Base-by-base conservation (phyloP, 1,140 invertebrate species). In the Acyrthosiphon pisum region DNA sequence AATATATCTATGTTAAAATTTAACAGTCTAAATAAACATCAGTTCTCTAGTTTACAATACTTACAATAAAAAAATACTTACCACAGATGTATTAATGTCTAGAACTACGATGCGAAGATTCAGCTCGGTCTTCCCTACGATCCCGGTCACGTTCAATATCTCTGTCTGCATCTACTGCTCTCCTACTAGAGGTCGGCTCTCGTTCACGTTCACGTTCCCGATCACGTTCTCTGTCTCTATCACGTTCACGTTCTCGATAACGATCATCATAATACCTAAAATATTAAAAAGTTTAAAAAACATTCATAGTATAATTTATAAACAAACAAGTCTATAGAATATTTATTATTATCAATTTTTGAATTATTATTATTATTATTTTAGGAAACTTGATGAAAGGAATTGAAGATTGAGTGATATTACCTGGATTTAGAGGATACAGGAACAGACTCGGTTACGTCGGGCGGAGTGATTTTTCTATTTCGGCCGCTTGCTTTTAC, bases 231-330 rank as follows among this genome's bases (percentile, higher is more conserved):
- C 97, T 95, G 93, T 96, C 96, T 44, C 96, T 95, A 94, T 96
- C 94, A 88, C 94, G 93, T n/a, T 96, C 96, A 93, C 97, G 96
- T 94, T 97, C 97, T 94, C 97, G 96, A 95, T 98, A 97, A 94
- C 97, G 96, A 95, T 97, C 97, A 94, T 98, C 97, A 96, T 98
- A 98, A 96, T 98, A 98, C 94, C 97, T 96, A 95, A 94, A 95
- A 95, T 84, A 95, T 94, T 95, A 94, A 76, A 41, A 90, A 41
- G 44, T 90, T 8, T 76, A 90, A 41, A 50, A 50, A 9, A 88
- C 14, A 53, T 35, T 23, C 6, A 41, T 41, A 53, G 50, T n/a
- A 14, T 48, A 8, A 6, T 53, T 56, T 3, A 91, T 46, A 76
- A 91, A 92, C 48, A 86, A 86, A 56, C 91, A 93, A 93, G 91